Evolutionary conservation across 2,113 vertebrate genomes (phyloP).

Genomic region (Sisor rabdophorus): DNA sequence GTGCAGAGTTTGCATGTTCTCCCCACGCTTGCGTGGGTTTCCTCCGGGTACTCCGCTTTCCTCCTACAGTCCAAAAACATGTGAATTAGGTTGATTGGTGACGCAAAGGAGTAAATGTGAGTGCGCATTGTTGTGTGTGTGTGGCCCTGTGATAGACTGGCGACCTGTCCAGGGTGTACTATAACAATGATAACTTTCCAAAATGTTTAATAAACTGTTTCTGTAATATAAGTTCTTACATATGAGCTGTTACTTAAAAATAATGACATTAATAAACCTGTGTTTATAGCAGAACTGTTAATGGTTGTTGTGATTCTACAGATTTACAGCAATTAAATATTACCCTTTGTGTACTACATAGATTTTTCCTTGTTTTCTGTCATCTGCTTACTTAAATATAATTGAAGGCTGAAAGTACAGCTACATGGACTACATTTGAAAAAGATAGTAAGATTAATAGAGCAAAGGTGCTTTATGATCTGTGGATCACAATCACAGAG

Average conservation of each 20-base stretch:
- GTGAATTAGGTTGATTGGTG: no score
- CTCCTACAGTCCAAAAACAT: no score
- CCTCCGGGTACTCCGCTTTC: no score
- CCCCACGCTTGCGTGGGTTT: no score
- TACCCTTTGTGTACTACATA: background rate
- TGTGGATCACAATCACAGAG: slow-evolving; percentile 34
- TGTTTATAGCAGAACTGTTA: background rate
- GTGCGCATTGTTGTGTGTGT: no score
- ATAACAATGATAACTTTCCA: background rate
- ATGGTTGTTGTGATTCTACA: background rate
- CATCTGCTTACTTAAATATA: background rate
- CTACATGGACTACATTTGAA: slow-evolving; percentile 28
- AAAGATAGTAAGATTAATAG: slow-evolving; percentile 32
- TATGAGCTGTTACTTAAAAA: background rate
- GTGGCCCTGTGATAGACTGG: no score
- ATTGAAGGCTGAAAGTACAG: slow-evolving; percentile 3
- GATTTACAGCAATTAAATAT: background rate
- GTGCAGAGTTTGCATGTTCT: no score
- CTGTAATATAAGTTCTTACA: background rate
- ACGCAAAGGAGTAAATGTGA: no score
- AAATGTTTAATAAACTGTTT: background rate
- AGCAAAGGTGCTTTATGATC: slow-evolving; percentile 40
- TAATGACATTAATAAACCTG: background rate
- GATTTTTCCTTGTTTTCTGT: background rate
- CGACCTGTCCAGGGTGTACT: no score